These are phyloP conservation scores for Protobothrops flavoviridis DNA, from an alignment of 2,113 vertebrate species.

Conservation along the genomic window DNA sequence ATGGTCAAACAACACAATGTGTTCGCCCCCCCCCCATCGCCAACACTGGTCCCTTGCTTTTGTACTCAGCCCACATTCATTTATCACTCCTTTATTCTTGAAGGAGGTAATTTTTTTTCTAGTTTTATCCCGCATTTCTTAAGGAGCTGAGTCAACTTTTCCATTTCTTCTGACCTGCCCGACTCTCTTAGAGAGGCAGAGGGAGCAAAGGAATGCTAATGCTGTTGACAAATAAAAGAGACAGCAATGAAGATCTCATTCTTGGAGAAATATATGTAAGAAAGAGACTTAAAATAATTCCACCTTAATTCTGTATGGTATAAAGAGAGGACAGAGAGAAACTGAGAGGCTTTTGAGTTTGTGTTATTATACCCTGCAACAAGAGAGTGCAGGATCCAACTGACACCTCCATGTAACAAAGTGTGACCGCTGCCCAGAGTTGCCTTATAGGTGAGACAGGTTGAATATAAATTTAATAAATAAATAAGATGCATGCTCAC, in stretches of 20 bases:
- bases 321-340: not conserved
- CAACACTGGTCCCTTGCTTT: too few species aligned
- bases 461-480: not conserved
- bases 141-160: not conserved
- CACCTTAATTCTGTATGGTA: not conserved
- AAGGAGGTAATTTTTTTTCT: not conserved
- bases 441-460: not conserved
- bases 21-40: too few species aligned
- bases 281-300: not conserved
- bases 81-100: not conserved
- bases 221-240: not conserved
- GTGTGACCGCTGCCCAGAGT: not conserved
- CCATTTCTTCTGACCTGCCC: not conserved
- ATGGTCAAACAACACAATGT: too few species aligned
- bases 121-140: not conserved
- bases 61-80: too few species aligned
- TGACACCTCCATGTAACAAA: not conserved
- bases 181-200: not conserved
- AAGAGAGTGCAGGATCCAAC: not conserved
- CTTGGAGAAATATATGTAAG: not conserved
- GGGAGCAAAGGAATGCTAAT: not conserved
- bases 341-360: not conserved
- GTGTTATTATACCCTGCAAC: not conserved
- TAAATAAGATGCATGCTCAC: not conserved
- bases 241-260: not conserved